Evolutionary conservation across 1,140 invertebrate species (phyloP).

Genomic region (Drosophila seguyi): DNA sequence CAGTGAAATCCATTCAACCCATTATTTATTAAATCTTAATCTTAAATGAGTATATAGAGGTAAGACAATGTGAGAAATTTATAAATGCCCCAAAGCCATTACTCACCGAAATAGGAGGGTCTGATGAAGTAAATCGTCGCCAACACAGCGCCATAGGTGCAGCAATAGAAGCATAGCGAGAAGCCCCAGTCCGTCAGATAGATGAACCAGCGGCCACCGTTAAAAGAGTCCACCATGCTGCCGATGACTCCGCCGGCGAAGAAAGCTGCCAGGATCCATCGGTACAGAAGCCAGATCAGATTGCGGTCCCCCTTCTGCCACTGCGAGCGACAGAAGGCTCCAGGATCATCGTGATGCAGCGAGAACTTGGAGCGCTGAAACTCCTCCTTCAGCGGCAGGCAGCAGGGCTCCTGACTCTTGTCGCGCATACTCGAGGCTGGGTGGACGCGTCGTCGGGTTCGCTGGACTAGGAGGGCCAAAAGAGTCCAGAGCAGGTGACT

Average conservation of each 20-base stretch:
- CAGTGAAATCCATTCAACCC: background rate
- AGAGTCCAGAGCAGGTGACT: conserved; percentile 44
- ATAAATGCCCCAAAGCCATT: background rate
- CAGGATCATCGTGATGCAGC: conserved; percentile 61
- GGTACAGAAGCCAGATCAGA: conserved; percentile 64
- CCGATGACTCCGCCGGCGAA: conserved; percentile 85
- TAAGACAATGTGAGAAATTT: background rate
- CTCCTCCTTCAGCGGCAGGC: conserved; percentile 85
- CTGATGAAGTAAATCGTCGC: conserved; percentile 66
- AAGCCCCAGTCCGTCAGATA: conserved; percentile 93
- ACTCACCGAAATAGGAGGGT: conserved; percentile 70
- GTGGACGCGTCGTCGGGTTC: conserved; percentile 32
- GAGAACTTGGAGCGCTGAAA: conserved; percentile 62
- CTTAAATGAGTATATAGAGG: background rate
- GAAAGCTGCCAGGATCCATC: conserved; percentile 67
- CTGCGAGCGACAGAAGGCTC: conserved; percentile 67
- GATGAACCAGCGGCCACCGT: conserved; percentile 86
- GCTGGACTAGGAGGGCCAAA: conserved; percentile 38
- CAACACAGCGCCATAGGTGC: conserved; percentile 69
- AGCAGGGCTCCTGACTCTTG: conserved; percentile 67
- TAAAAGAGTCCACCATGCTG: conserved; percentile 85
- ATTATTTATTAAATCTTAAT: background rate
- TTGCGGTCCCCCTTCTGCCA: conserved; percentile 65
- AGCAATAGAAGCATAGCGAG: conserved; percentile 85
- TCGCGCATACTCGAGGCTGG: conserved; percentile 56